Conservation (phyloP, 2,113 vertebrate genomes). For the Tachycineta bicolor region DNA sequence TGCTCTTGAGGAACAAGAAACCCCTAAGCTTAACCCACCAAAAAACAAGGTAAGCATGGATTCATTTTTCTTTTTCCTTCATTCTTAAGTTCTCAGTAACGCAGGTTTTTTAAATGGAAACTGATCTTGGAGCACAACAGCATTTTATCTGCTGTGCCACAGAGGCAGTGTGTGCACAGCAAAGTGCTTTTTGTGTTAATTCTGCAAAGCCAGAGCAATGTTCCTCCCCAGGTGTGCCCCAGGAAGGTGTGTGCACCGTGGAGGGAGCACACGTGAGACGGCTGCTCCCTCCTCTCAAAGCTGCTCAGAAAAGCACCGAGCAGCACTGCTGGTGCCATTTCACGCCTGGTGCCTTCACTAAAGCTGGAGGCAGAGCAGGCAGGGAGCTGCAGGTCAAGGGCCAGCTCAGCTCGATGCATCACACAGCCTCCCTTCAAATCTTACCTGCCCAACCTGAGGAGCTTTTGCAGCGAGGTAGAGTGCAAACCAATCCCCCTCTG, state of each 20-base stretch:
- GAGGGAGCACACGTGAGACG: accelerated
- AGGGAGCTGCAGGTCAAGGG: not conserved
- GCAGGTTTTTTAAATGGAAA: not conserved
- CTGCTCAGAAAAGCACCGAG: not conserved
- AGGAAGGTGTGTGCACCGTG: accelerated
- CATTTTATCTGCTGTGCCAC: not conserved
- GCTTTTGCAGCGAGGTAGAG: not conserved
- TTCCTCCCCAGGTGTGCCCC: not conserved
- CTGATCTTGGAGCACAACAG: not conserved
- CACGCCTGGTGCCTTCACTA: not conserved
- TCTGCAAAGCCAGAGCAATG: not conserved
- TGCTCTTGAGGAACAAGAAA: not conserved
- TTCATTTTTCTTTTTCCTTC: not conserved
- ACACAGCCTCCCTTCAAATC: not conserved
- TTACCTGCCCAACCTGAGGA: not conserved
- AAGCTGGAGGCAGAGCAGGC: not conserved
- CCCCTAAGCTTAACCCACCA: not conserved
- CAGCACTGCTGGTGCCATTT: not conserved
- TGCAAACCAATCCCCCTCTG: not conserved
- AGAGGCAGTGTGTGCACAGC: not conserved
- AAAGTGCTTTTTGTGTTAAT: not conserved
- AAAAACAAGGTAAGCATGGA: not conserved
- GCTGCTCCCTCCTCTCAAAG: not conserved
- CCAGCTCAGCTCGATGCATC: not conserved
- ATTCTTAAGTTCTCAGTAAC: not conserved